Base-by-base conservation (phyloP, 53 echinoderm and acorn worm species). In the Stichopus horrens region DNA sequence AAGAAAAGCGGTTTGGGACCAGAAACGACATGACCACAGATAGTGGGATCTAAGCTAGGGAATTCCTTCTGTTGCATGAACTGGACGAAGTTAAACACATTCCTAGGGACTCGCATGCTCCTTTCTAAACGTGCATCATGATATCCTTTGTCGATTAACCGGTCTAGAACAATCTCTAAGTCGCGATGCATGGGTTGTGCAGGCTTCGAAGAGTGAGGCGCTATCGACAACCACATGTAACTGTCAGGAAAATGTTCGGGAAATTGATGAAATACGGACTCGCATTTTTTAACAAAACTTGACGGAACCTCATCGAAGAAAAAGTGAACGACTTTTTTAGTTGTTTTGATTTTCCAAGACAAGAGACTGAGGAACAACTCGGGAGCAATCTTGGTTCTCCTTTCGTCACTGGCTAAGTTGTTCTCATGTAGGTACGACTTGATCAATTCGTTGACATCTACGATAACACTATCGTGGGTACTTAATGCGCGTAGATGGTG, bases 1-100 rank as follows among this genome's bases (percentile, higher is more conserved):
- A 80, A 80, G 80, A 80, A 19, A 14, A 80, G 80, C 21, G 80
- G 80, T 80, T 80, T 80, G 4, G 80, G 80, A 80, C 80, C 80
- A 55, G 57, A n/a, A n/a, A 80, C 56, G 53, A 57, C 80, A 80
- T 80, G 55, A 7, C 80, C 80, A 55, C 80, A 57, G 16, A 13
- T 5, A 10, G 56, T 21, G 5, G 57, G 5, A 21, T 57, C 21
- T 2, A 80, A 20, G 54, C 5, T 7, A 55, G 55, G 6, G 57
- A 16, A 80, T 54, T 80, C 80, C 6, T 80, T 57, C 7, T 80
- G 9, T n/a, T 80, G 80, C 20, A 80, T 55, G 8, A 55, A 80
- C 57, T 55, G 7, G 3, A 80, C 80, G 16, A 80, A 57, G 10
- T 57, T 80, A 21, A 80, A 80, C 16, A 80, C 80, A 57, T 80